Evolutionary conservation across 2,797 vertebrate genomes (phyloP).

Genomic region (Oreortyx pictus): DNA sequence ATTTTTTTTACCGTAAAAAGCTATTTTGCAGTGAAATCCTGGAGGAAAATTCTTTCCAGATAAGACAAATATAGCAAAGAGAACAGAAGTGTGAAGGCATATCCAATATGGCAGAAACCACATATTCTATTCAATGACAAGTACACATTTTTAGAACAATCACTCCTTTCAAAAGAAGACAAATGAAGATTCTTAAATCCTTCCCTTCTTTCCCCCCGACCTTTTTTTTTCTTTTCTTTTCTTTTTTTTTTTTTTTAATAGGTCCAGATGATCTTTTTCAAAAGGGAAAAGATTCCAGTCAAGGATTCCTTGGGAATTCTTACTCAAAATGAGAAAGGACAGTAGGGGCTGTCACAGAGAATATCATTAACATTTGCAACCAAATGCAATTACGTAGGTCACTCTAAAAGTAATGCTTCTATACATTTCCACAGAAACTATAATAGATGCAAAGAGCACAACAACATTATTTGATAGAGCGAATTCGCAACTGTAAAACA

Average conservation of each 20-base stretch:
- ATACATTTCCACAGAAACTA: no score
- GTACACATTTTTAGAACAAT: background rate
- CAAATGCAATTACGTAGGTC: background rate
- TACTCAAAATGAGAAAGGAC: background rate
- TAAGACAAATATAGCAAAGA: conserved; percentile 23
- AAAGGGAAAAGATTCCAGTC: background rate
- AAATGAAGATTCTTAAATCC: background rate
- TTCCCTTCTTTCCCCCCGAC: fast-evolving
- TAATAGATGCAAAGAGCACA: no score
- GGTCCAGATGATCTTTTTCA: background rate
- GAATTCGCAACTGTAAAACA: no score
- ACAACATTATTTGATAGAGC: no score
- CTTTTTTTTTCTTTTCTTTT: no score
- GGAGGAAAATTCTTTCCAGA: background rate
- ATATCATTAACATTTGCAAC: background rate
- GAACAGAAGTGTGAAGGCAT: background rate
- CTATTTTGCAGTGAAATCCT: background rate
- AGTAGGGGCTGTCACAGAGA: background rate
- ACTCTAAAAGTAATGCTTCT: no score
- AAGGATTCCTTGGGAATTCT: background rate
- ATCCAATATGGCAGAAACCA: conserved; percentile 1
- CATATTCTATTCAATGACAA: background rate
- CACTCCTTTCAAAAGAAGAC: background rate
- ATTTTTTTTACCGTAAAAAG: background rate
- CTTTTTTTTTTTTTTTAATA: background rate